Evolutionary conservation across 1,140 invertebrate genomes (phyloP).

Genomic region (Formica exsecta): DNA sequence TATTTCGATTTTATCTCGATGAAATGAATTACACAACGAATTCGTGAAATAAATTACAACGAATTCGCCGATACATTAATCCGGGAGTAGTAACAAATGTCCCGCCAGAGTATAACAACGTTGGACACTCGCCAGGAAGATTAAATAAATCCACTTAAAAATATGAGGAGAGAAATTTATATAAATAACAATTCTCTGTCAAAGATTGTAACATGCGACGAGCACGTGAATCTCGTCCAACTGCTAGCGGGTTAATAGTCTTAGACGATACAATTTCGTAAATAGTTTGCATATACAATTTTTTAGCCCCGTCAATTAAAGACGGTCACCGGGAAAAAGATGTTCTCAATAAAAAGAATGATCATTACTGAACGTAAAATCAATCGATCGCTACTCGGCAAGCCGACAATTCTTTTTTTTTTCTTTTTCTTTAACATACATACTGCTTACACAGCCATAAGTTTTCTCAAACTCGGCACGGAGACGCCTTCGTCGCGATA

Average conservation of each 20-base stretch:
- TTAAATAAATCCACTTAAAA: conserved; percentile 9
- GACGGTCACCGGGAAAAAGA: conserved; percentile 1
- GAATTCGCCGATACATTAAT: conserved; percentile 9
- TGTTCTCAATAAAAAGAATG: background rate
- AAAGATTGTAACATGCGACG: background rate
- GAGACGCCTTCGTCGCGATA: conserved; percentile 51
- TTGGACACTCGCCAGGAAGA: background rate
- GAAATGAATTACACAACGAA: conserved; percentile 9
- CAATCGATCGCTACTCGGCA: conserved; percentile 50
- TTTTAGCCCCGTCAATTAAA: conserved; percentile 7
- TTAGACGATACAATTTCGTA: conserved; percentile 19
- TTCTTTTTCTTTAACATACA: conserved; percentile 45
- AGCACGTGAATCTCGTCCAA: background rate
- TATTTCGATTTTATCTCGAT: background rate
- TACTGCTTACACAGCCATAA: conserved; percentile 61
- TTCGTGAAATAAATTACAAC: background rate
- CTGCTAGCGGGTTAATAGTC: conserved; percentile 45
- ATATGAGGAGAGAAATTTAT: background rate
- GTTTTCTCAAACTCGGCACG: conserved; percentile 21
- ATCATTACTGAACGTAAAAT: conserved; percentile 46
- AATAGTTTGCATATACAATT: conserved; percentile 37
- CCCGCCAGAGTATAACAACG: background rate
- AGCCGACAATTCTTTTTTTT: conserved; percentile 25
- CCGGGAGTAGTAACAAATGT: background rate
- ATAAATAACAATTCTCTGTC: conserved; percentile 11